phyloP scores from a whole-genome alignment of 2,888 invertebrate species.

The Drosophila mulleri region DNA sequence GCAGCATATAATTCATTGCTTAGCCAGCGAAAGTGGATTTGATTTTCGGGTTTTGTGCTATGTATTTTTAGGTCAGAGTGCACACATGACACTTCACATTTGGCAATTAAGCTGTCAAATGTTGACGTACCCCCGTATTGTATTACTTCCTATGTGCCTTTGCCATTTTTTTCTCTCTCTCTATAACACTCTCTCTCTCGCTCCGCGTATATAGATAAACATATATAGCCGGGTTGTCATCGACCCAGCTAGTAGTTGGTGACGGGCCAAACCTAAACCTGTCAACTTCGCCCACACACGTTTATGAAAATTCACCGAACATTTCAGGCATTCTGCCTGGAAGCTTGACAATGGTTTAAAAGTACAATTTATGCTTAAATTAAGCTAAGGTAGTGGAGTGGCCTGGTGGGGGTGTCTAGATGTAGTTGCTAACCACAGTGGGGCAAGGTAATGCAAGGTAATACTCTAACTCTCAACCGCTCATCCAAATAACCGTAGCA shows the following conservation, averaged over 20 bases:
- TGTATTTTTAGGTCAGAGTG: constrained; percentile 39
- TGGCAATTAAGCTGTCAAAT: constrained; percentile 68
- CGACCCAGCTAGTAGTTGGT: constrained; percentile 10
- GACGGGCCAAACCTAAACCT: constrained; percentile 29
- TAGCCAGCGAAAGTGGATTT: constrained; percentile 17
- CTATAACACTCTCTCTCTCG: background rate
- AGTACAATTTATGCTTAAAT: constrained; percentile 67
- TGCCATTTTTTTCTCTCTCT: background rate
- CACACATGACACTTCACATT: constrained; percentile 58
- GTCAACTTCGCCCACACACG: constrained; percentile 39
- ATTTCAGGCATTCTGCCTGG: constrained; percentile 33
- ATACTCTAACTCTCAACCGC: constrained; percentile 36
- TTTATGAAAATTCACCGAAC: background rate
- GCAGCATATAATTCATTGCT: constrained; percentile 24
- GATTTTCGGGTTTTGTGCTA: constrained; percentile 19
- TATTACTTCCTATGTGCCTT: constrained; percentile 1
- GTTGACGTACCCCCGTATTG: constrained; percentile 22
- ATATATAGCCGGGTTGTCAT: background rate
- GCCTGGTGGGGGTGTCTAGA: constrained; percentile 2
- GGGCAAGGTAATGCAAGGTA: constrained; percentile 26
- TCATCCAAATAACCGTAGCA: constrained; percentile 56
- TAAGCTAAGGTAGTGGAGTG: constrained; percentile 19
- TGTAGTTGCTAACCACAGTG: constrained; percentile 29
- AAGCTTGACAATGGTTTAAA: constrained; percentile 60
- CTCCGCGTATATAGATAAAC: background rate